Percentiles rank a stretch among this genome's conserved stretches.
phyloP scores from a whole-genome alignment of 2,797 vertebrate genomes.

The Pelobates cultripes region DNA sequence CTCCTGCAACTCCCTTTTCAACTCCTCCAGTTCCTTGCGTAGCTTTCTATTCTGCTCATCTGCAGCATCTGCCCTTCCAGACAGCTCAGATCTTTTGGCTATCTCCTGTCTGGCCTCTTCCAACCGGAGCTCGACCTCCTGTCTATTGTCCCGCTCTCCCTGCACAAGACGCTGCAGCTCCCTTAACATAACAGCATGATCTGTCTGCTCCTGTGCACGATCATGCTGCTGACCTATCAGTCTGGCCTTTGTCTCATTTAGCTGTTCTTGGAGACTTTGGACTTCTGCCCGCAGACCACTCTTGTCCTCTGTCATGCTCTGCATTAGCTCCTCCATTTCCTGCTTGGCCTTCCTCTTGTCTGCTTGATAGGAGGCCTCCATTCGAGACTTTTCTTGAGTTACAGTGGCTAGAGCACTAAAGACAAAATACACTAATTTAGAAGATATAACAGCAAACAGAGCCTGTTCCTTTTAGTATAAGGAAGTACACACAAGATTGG shows the following conservation, averaged over 20 bases:
- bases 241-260: conserved; percentile 84
- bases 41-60: conserved; percentile 74
- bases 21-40: conserved; percentile 74
- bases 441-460: too few relatives aligned
- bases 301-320: conserved; percentile 64
- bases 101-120: conserved; percentile 76
- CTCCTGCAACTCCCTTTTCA: conserved; percentile 71
- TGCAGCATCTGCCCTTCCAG: conserved; percentile 70
- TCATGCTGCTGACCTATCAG: conserved; percentile 90
- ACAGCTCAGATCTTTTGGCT: conserved; percentile 64
- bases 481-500: too few relatives aligned
- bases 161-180: conserved; percentile 91
- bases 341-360: conserved; percentile 89
- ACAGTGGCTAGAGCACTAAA: conserved; percentile 83
- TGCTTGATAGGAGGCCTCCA: conserved; percentile 91
- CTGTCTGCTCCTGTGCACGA: conserved; percentile 83
- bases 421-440: neutral
- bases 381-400: conserved; percentile 91
- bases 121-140: conserved; percentile 80
- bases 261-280: conserved; percentile 74
- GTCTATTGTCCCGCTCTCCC: conserved; percentile 80
- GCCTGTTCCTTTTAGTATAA: too few relatives aligned
- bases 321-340: conserved; percentile 80
- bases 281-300: conserved; percentile 72
- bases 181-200: conserved; percentile 87